phyloP scores from a whole-genome alignment of 1,140 invertebrate genomes.

The Doryteuthis pealeii region DNA sequence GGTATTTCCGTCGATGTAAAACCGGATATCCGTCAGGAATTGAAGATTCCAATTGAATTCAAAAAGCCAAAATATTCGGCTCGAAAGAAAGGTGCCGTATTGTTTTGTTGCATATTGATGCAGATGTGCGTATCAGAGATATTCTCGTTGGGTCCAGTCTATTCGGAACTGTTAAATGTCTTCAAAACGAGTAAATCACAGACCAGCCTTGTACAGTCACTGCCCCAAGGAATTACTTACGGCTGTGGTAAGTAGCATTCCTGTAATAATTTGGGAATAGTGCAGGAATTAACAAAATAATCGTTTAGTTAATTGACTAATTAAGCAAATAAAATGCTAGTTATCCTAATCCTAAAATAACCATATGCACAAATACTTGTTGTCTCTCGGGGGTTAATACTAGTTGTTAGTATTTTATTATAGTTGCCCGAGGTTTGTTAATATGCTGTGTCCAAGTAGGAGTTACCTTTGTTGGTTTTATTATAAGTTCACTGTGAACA shows the following conservation, averaged over 20 bases:
- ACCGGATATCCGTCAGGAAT: not conserved
- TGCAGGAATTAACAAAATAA: too few species aligned
- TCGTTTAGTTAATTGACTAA: too few species aligned
- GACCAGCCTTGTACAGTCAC: not conserved
- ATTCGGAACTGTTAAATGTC: not conserved
- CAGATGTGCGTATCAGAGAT: not conserved
- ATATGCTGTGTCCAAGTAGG: too few species aligned
- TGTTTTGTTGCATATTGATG: not conserved
- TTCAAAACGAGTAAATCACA: not conserved
- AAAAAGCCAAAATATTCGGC: not conserved
- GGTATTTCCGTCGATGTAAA: not conserved
- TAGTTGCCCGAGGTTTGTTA: too few species aligned
- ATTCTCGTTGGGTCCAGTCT: not conserved
- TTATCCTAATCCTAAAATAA: too few species aligned
- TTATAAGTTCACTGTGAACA: too few species aligned
- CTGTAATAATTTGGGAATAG: too few species aligned
- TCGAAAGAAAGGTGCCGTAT: not conserved
- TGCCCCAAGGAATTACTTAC: constrained; percentile 1
- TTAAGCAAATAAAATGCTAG: too few species aligned
- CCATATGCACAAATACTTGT: too few species aligned
- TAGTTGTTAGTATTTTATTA: too few species aligned
- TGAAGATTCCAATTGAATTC: not conserved
- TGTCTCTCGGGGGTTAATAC: too few species aligned
- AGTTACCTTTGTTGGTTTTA: too few species aligned
- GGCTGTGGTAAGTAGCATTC: not conserved